Evolutionary conservation across 2,888 invertebrate species (phyloP).

Genomic region (Agonum fuliginosum): DNA sequence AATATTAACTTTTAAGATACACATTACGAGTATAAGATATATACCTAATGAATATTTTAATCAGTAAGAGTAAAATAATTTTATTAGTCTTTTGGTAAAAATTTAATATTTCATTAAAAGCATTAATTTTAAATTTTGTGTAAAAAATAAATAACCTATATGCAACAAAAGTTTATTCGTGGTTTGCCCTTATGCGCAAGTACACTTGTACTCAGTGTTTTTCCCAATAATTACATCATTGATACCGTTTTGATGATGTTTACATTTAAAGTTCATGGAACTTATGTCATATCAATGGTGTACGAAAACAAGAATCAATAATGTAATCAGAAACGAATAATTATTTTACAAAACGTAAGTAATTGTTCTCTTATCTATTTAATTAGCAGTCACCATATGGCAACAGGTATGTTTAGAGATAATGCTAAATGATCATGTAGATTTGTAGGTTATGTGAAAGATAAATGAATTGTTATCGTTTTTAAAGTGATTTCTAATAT

Average conservation of each 20-base stretch:
- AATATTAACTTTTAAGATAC: too few species aligned
- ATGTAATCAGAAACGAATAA: conserved; percentile 49
- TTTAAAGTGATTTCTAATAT: conserved; percentile 45
- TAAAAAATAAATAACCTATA: neutral
- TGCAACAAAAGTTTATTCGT: neutral
- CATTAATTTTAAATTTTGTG: too few species aligned
- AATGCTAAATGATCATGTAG: conserved; percentile 30
- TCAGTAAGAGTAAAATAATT: too few species aligned
- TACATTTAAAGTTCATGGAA: conserved; percentile 59
- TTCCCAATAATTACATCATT: conserved; percentile 36
- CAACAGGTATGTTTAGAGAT: conserved; percentile 53
- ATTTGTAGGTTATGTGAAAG: conserved; percentile 55
- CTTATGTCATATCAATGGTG: conserved; percentile 55
- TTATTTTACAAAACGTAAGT: conserved; percentile 52
- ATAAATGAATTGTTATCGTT: conserved; percentile 47
- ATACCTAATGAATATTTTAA: too few species aligned
- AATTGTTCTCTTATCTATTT: conserved; percentile 17
- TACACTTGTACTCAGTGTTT: conserved; percentile 50
- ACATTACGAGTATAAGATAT: too few species aligned
- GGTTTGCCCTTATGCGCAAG: conserved; percentile 35
- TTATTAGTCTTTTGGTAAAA: too few species aligned
- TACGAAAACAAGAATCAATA: conserved; percentile 55
- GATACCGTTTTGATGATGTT: conserved; percentile 49
- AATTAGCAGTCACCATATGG: conserved; percentile 52
- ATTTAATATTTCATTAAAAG: too few species aligned